A percentile compares a stretch with the other conserved stretches of the same genome.
phyloP scores from a whole-genome alignment of 2,888 invertebrate species.

The Rhingia rostrata region DNA sequence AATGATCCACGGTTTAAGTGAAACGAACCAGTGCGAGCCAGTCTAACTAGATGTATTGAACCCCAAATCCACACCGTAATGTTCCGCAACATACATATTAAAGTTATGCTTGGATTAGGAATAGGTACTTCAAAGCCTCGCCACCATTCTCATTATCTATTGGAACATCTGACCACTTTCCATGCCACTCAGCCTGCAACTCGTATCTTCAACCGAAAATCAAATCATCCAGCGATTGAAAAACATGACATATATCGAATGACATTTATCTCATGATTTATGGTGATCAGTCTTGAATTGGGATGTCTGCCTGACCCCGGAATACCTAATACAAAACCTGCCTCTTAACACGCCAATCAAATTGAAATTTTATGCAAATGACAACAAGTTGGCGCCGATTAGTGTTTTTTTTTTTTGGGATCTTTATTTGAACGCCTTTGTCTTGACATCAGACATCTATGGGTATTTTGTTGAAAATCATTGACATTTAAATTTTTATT shows the following conservation, averaged over 20 bases:
- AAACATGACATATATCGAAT: slow-evolving; percentile 33
- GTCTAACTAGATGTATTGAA: too few species aligned
- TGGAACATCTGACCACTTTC: too few species aligned
- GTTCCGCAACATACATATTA: too few species aligned
- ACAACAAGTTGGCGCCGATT: slow-evolving; percentile 39
- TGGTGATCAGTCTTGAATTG: background rate
- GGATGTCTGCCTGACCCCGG: background rate
- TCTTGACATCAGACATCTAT: slow-evolving; percentile 19
- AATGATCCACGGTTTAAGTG: too few species aligned
- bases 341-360: slow-evolving; percentile 47
- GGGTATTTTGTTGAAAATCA: slow-evolving; percentile 25
- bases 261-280: slow-evolving; percentile 37
- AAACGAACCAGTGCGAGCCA: too few species aligned
- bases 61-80: too few species aligned
- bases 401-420: too few species aligned
- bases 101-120: too few species aligned
- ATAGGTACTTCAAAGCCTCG: too few species aligned
- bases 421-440: slow-evolving; percentile 7
- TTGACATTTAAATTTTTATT: slow-evolving; percentile 37
- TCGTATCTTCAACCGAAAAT: background rate
- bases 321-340: slow-evolving; percentile 3
- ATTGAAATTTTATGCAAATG: slow-evolving; percentile 52
- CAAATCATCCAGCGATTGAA: slow-evolving; percentile 15
- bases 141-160: too few species aligned
- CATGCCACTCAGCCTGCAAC: too few species aligned